Evolutionary conservation across 2,797 vertebrate species (phyloP), one percentile per base, ranked within the genome.

Genomic region (Amniataba percoides): DNA sequence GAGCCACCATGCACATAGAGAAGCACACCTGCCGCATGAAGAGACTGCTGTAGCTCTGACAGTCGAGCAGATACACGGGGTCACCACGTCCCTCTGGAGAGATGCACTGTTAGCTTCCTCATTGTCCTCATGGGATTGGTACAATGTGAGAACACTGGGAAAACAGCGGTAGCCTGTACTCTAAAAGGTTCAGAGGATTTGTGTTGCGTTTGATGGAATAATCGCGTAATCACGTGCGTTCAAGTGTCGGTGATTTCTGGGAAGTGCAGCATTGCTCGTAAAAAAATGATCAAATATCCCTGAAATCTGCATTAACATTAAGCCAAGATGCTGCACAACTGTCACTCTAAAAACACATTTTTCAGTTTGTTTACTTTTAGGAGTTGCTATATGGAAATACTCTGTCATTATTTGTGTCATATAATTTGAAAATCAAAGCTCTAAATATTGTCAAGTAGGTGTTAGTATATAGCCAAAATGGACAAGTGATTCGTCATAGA

Each of bases 1-100:
- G 88, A 1, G 79, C 95, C 3, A 95, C 96, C 14, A 88, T 96
- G 74, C 94, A 83, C 71, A 93, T 98, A 2, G 94, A 96, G 87
- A 97, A 96, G 86, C 97, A 98, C 71, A 97, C 95, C 66, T 95
- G 95, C 61, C 92, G 97, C 23, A 97, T 98, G 75, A 95, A 93
- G 78, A 96, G 88, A 19, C 94, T 99, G 27, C 93, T 96, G 9
- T 99, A 96, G 92, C 66, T 65, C 62, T 19, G 49, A 45, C 58
- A 5, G 48, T 23, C 68, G 13, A 45, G 52, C 19, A 49, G 72
- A 75, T 31, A 16, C 66, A 58, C 43, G 60, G n/a, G 8, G 39
- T 43, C 25, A 16, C n/a, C 2, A 9, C 2, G 56, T 71, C 65
- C 75, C 64, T 42, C 39, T 34, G n/a, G 40, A 79, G 48, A 74